Base-by-base conservation (phyloP, 2,888 invertebrate genomes). In the Baronia brevicornis region DNA sequence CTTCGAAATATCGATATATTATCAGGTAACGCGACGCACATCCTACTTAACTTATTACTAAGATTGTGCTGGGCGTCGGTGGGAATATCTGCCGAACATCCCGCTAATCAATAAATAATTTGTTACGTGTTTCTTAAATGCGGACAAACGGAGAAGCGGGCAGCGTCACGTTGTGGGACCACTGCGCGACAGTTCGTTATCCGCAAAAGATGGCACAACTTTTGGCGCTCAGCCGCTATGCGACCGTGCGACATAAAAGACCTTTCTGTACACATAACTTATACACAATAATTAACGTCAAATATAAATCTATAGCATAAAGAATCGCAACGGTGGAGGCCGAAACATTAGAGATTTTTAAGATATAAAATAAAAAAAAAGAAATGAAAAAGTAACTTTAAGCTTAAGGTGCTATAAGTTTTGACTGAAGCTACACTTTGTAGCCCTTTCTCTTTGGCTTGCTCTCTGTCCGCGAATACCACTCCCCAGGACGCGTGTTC, bases 11-110 rank as follows among this genome's bases (percentile, higher is more conserved):
- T 47, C 53, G 47, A 46, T 58, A 51, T 51, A 63, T 55, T 50
- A 65, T 77, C 72, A 78, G 79, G 78, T 80, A 77, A 79, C 79
- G 71, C 69, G 70, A 75, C 68, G 77, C 71, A 71, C 68, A 58
- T 59, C 58, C 54, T 61, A 61, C 53, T 61, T 60, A 64, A 60
- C 64, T 61, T 69, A 73, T 63, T 61, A 60, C 62, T 59, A 59
- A 63, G 56, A 54, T 64, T 60, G 69, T 71, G 74, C 69, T 66
- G 67, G 68, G 68, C 75, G 67, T 74, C 80, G 80, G 80, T 79
- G 80, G 82, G 80, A 66, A 61, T 49, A 53, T 63, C 51, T 61
- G 67, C 69, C 69, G 69, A 69, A 68, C 68, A 63, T 63, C 59
- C 64, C 67, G 64, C 60, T 50, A 63, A 54, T 55, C 52, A 68